These are phyloP conservation scores for Meteorus sp. DNA, from an alignment of 1,140 invertebrate genomes.

Conservation along the genomic window DNA sequence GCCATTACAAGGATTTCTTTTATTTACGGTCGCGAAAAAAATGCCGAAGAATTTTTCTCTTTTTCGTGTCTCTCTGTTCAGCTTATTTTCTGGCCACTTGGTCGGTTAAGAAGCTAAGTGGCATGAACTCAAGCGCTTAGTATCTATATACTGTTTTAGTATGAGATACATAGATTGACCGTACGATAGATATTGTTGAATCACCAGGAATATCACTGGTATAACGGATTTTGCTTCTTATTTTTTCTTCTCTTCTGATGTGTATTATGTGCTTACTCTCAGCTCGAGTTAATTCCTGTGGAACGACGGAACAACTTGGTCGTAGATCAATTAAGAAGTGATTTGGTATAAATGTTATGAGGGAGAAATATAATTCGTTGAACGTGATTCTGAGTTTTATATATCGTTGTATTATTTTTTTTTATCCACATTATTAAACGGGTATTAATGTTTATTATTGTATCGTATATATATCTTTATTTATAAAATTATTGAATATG, in stretches of 20 bases:
- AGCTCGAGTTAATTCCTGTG: slow-evolving; percentile 26
- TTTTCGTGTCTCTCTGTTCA: slow-evolving; percentile 1
- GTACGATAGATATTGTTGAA: not conserved
- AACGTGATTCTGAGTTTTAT: slow-evolving; percentile 13
- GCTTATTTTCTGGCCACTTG: slow-evolving; percentile 5
- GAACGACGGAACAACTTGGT: slow-evolving; percentile 48
- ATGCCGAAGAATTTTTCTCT: slow-evolving; percentile 26
- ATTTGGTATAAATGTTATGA: slow-evolving; percentile 18
- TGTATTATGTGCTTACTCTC: slow-evolving; percentile 21
- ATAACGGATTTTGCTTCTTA: slow-evolving; percentile 1
- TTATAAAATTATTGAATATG: too few species aligned
- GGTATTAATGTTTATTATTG: not conserved
- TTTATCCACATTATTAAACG: not conserved
- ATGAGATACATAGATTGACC: too few species aligned
- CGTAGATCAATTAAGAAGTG: slow-evolving; percentile 56
- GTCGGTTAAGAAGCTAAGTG: slow-evolving; percentile 17
- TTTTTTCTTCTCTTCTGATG: too few species aligned
- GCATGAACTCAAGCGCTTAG: slow-evolving; percentile 13
- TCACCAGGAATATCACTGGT: too few species aligned
- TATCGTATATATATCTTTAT: too few species aligned
- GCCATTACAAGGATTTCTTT: slow-evolving; percentile 60
- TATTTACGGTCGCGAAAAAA: slow-evolving; percentile 55
- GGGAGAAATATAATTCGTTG: slow-evolving; percentile 6
- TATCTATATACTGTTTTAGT: too few species aligned
- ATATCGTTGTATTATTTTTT: too few species aligned